Evolutionary conservation across 2,888 invertebrate genomes (phyloP), one percentile per base, ranked within the genome.

Genomic region (Orthosia incerta): DNA sequence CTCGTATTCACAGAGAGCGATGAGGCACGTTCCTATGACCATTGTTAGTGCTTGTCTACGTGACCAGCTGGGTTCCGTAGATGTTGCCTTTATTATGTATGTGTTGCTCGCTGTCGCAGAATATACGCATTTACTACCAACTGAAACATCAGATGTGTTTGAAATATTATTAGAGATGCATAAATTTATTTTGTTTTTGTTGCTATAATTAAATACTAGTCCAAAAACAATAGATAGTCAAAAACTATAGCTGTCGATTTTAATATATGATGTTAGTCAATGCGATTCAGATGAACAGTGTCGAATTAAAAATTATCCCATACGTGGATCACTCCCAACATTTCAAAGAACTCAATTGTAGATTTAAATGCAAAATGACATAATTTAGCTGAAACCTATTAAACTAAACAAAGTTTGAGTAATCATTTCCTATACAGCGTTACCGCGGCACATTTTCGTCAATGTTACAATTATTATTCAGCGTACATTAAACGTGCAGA

Each of bases 381-480:
- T 81, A 71, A 81, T 84, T 84, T 75, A 48, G 26, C n/a, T 63
- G 48, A 56, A 67, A 70, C 51, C 65, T 69, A 73, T 83, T 80
- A 79, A 71, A 83, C 56, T 79, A 84, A 79, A 68, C 71, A 70
- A 76, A 82, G 73, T 82, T 79, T 71, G 63, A 86, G 79, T 73
- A 68, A 86, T 77, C 61, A 82, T 84, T 79, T 71, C 75, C 64
- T 68, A 80, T 69, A 83, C 70, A 83, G 68, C 67, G 71, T 80
- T 68, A 81, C 68, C 61, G 50, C 72, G 63, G 79, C 74, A 86
- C 86, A 84, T 83, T 87, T 84, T 83, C 87, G 79, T 84, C 82
- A 87, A 85, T 87, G 84, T 87, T 74, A 84, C 84, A 84, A 89
- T 87, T 87, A 87, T 82, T 88, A 88, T 87, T 88, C 87, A 86